Evolutionary conservation across 2,797 vertebrate species (phyloP), one percentile per base, ranked within the genome.

Genomic region (Chelon auratus): DNA sequence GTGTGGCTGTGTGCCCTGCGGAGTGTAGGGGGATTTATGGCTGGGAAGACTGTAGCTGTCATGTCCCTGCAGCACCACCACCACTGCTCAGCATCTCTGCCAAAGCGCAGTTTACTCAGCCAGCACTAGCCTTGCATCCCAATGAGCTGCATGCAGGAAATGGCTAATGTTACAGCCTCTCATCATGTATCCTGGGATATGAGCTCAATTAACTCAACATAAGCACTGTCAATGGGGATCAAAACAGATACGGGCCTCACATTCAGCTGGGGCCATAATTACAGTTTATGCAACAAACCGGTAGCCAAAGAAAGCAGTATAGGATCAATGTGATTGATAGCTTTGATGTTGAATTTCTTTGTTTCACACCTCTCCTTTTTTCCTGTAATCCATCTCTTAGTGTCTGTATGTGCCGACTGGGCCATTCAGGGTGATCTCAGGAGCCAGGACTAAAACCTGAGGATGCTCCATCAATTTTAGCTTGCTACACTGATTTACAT

Each of bases 31-130:
- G 85, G 85, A 89, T 92, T 92, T 93, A 92, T 92, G 80, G 89
- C 85, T 63, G 42, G 85, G 79, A 87, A 89, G 90, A 91, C 91
- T 88, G 88, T 91, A 90, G 91, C 90, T 93, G 92, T 93, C 93
- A 93, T 93, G 93, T 93, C 88, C 87, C 91, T 81, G 84, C 90
- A 90, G 55, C 74, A 85, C 37, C 82, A 81, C 64, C 80, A 80
- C 78, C 87, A 75, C 81, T 56, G 79, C 83, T 90, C 90, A 78
- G 85, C 87, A 85, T 91, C 87, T 68, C 90, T 92, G 90, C 91
- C 91, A 91, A 92, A 87, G 78, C 81, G 55, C 90, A 89, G 90
- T 94, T 93, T 93, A 90, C 88, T 91, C 90, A 93, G 91, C 84
- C 89, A 91, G 87, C 86, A 84, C 86, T 81, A 86, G 84, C 84